Base-by-base conservation (phyloP, 2,888 invertebrate genomes). In the Synergus laeviventris region DNA sequence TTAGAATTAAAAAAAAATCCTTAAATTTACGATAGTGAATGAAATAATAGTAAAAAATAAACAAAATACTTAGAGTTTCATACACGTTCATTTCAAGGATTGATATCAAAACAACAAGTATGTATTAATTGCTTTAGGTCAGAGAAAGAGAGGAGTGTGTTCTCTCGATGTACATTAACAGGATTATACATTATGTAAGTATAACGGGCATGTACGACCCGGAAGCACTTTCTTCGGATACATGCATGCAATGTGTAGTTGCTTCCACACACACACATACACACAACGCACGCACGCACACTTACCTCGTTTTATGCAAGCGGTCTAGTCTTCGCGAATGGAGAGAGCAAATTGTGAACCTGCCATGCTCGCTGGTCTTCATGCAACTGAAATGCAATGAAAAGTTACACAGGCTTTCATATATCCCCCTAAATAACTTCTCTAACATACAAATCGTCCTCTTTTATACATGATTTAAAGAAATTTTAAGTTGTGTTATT, bases 191-290 rank as follows among this genome's bases (percentile, higher is more conserved):
- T 66, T 66, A 66, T 66, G 42, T 14, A 66, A 66, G 42, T 66
- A 75, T 24, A 16, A 74, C 31, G n/a, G 56, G 24, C 73, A 73
- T 18, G 59, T 62, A 31, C 56, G 80, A 86, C 86, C 83, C 86
- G 88, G 87, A 87, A 87, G 83, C 85, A 88, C 88, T 87, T 88
- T 88, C 88, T 86, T 88, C 83, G 76, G 66, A 74, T 31, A 78
- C 76, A 77, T 81, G 82, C 83, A 79, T 78, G 84, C 83, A 84
- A 80, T 81, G 76, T 75, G n/a, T n/a, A 79, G 78, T 78, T 76
- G 73, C 61, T 75, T 75, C 66, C 45, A 73, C 74, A 75, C 76
- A 31, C 75, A 74, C 76, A 54, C 42, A 54, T 73, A 21, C 75
- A 16, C 36, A n/a, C n/a, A n/a, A n/a, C n/a, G n/a, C n/a, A n/a